These are phyloP conservation scores for Brachionus manjavacas DNA, from an alignment of 1,140 invertebrate species.

Conservation along the genomic window DNA sequence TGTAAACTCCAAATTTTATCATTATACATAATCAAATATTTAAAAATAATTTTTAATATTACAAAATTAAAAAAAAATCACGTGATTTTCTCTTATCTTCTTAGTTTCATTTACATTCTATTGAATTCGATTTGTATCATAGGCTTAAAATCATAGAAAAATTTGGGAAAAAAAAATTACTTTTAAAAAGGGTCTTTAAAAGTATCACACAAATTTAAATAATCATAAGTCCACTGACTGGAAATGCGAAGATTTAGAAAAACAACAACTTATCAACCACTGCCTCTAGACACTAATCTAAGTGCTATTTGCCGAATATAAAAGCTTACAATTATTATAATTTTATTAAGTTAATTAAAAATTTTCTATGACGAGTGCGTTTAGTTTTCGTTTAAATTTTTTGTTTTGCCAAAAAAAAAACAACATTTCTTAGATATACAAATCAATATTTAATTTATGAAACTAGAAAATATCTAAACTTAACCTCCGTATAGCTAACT, in stretches of 20 bases:
- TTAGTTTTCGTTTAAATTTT: background rate
- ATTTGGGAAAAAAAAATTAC: too few relatives aligned
- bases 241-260: background rate
- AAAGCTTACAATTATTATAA: slow-evolving; percentile 16
- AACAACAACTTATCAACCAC: background rate
- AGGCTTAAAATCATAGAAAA: too few relatives aligned
- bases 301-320: background rate
- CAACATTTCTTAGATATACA: background rate
- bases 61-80: background rate
- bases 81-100: background rate
- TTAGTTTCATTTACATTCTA: background rate
- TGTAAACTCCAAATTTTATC: background rate
- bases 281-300: background rate
- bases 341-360: slow-evolving; percentile 34
- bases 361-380: slow-evolving; percentile 7
- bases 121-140: too few relatives aligned
- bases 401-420: background rate
- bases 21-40: background rate
- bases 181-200: too few relatives aligned
- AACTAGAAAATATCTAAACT: background rate
- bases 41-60: background rate
- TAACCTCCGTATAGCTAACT: background rate
- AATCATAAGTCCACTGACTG: too few relatives aligned
- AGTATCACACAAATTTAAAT: too few relatives aligned
- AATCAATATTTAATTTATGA: slow-evolving; percentile 29